phyloP scores from a whole-genome alignment of 2,113 vertebrate genomes.

The Xenopus tropicalis region UCB_Xtro_10.0 CM004450.2:111236501-111237000 shows the following conservation, averaged over 20 bases:
- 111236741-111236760: too few species aligned
- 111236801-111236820: too few species aligned
- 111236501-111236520: slow-evolving; percentile 24
- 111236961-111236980: background rate
- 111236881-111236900: background rate
- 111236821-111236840: too few species aligned
- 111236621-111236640: background rate
- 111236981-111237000: background rate
- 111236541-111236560: background rate
- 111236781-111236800: too few species aligned
- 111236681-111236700: too few species aligned
- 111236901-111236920: background rate
- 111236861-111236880: too few species aligned
- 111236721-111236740: too few species aligned
- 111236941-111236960: background rate
- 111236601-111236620: background rate
- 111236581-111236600: background rate
- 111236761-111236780: too few species aligned
- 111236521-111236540: slow-evolving; percentile 16
- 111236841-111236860: too few species aligned
- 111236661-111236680: too few species aligned
- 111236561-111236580: background rate
- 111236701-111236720: too few species aligned
- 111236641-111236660: background rate
- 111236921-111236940: background rate